Conservation (phyloP, 2,888 invertebrate genomes). For the Drosophila mimetica region DNA sequence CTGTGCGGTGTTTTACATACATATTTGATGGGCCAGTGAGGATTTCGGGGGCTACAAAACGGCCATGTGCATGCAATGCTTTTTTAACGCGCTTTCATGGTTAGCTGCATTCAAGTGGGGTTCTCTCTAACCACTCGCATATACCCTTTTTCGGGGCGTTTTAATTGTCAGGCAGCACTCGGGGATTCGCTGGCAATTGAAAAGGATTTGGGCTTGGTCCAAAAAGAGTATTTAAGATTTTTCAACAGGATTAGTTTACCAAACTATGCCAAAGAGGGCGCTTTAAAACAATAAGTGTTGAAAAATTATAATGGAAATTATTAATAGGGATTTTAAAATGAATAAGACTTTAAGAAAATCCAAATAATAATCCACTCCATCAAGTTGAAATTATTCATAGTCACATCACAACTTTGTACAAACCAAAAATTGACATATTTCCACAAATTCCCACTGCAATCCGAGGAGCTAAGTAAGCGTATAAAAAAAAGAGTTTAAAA, state of each 20-base stretch:
- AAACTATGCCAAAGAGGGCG: background rate
- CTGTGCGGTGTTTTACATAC: conserved; percentile 43
- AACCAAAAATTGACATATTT: conserved; percentile 9
- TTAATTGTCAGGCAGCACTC: conserved; percentile 58
- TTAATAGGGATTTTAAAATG: too few relatives aligned
- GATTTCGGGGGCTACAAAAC: conserved; percentile 14
- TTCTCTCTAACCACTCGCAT: conserved; percentile 4
- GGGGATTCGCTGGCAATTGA: conserved; percentile 53
- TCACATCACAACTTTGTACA: conserved; percentile 7
- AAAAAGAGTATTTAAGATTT: conserved; percentile 42
- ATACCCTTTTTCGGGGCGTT: conserved; percentile 11
- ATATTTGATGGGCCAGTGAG: conserved; percentile 44
- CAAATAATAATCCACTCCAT: background rate
- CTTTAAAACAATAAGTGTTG: background rate
- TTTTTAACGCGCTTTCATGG: conserved; percentile 63
- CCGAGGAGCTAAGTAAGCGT: conserved; percentile 3
- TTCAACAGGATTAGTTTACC: conserved; percentile 33
- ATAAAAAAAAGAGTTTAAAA: conserved; percentile 16
- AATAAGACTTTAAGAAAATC: too few relatives aligned
- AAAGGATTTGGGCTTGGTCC: conserved; percentile 51
- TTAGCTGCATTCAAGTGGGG: conserved; percentile 56
- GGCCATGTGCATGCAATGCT: conserved; percentile 52
- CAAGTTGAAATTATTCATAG: background rate
- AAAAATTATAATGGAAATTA: background rate
- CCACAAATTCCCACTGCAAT: conserved; percentile 9